Evolutionary conservation across 2,888 invertebrate species (phyloP).

Genomic region (Oscheius sp.): DNA sequence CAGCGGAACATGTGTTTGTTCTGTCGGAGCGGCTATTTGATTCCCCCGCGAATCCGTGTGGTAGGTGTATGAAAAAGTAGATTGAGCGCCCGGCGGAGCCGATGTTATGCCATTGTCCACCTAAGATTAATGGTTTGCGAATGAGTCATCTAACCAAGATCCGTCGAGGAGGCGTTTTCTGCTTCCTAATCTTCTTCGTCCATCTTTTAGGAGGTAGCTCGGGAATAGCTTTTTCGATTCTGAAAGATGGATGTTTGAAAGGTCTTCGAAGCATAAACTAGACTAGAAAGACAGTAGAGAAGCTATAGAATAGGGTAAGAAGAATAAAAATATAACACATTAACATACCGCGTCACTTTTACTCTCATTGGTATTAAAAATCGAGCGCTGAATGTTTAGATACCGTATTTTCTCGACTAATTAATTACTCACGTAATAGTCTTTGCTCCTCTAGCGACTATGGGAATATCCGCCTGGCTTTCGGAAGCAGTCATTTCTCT

Average conservation of each 20-base stretch:
- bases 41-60: constrained; percentile 20
- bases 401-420: neutral
- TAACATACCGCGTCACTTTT: constrained; percentile 10
- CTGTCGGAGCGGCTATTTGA: neutral
- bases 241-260: neutral
- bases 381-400: constrained; percentile 1
- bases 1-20: neutral
- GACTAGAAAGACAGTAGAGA: neutral
- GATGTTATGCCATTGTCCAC: neutral
- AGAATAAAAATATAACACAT: constrained; percentile 1
- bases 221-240: neutral
- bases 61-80: constrained; percentile 22
- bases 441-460: constrained; percentile 13
- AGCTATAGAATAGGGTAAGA: neutral
- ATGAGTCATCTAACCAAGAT: neutral
- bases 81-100: neutral
- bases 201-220: neutral
- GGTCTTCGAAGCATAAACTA: neutral
- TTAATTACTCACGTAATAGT: constrained; percentile 11
- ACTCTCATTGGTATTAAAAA: neutral
- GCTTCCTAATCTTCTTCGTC: constrained; percentile 14
- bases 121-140: neutral
- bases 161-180: constrained; percentile 15
- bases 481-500: constrained; percentile 10
- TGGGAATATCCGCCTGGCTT: neutral